Percentiles rank a stretch among this genome's conserved stretches.
Evolutionary conservation across 1,140 invertebrate genomes (phyloP).

Genomic region (Geopemphigus sp.): DNA sequence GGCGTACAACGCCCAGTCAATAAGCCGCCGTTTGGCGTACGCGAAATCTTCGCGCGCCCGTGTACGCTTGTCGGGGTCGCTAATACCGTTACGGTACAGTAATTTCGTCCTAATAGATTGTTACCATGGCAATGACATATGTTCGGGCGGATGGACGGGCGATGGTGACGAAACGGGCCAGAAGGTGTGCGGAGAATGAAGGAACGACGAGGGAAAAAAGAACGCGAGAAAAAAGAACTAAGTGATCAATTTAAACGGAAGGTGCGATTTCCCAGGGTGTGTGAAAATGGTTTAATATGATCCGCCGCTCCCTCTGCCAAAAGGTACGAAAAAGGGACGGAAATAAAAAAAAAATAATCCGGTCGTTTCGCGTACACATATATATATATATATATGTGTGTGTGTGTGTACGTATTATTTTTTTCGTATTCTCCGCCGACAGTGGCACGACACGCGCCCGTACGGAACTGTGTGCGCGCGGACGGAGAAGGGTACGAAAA

Average conservation of each 20-base stretch:
- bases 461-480: neutral
- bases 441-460: neutral
- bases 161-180: too few relatives aligned
- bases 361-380: constrained; percentile 5
- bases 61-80: neutral
- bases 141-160: too few relatives aligned
- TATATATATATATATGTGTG: too few relatives aligned
- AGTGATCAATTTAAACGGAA: constrained; percentile 38
- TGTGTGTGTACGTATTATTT: too few relatives aligned
- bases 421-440: constrained; percentile 6
- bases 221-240: neutral
- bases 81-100: neutral
- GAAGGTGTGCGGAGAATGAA: neutral
- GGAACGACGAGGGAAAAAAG: too few relatives aligned
- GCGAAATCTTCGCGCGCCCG: neutral
- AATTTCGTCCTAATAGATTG: constrained; percentile 12
- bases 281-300: constrained; percentile 47
- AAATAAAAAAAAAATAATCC: constrained; percentile 40
- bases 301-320: constrained; percentile 31
- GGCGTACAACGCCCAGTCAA: too few relatives aligned
- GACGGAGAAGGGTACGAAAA: neutral
- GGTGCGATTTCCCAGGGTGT: constrained; percentile 13
- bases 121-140: constrained; percentile 1
- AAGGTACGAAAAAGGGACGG: constrained; percentile 1
- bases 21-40: neutral